Evolutionary conservation across 1,140 invertebrate genomes (phyloP), one percentile per base, ranked within the genome.

Genomic region (Harlomillsia oculata): DNA sequence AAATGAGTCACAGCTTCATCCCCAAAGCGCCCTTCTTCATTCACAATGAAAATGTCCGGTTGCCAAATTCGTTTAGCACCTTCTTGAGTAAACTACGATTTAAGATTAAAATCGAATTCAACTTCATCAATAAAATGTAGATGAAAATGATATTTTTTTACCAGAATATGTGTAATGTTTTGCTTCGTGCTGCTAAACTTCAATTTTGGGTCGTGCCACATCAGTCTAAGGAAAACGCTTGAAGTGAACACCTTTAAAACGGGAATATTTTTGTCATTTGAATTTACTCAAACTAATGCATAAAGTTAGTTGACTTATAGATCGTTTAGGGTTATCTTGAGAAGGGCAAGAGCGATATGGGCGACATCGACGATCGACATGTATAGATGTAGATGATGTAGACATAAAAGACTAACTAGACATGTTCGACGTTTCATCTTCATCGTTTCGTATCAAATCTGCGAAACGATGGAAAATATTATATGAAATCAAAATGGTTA

Each of bases 41-140:
- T 56, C 3, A 50, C 14, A 25, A 56, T 56, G 18, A 56, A 56
- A 1, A 46, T 56, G 26, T 56, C 54, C 25, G 46, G 43, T 8
- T 28, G 34, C 48, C 26, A 43, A 23, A 41, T 8, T 11, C 39
- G 37, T 11, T 18, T 37, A 0, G 30, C 1, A n/a, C 9, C 34
- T 21, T 32, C 45, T 20, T 16, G 16, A 20, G 30, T 32, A 1
- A 48, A 14, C 45, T 48, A 21, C 16, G 36, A 48, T 18, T 9
- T 14, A 4, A 13, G 14, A 11, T 6, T 16, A 29, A 14, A 16
- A 4, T 28, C 23, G 30, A 45, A n/a, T 28, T 14, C 1, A 14
- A 29, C 13, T 8, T 11, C 8, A 45, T 16, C 8, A 41, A 9
- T 44, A 23, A 26, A 2, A 45, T 9, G 1, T 45, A 11, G 23